Evolutionary conservation across 1,140 invertebrate species (phyloP).

Genomic region (Phthorimaea operculella): DNA sequence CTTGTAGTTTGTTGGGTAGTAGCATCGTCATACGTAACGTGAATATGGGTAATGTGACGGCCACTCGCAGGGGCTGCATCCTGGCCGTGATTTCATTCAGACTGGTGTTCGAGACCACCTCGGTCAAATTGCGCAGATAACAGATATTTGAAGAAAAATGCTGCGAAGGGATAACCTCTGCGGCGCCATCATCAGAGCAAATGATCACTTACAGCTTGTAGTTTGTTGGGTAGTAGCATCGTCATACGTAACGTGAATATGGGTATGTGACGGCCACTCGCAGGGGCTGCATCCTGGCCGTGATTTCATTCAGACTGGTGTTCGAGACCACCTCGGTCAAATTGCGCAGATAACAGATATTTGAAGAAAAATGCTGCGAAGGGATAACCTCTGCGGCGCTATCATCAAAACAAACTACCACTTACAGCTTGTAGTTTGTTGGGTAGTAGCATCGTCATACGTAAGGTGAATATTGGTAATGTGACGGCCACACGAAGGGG

Average conservation of each 20-base stretch:
- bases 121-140: no score
- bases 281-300: conserved; percentile 23
- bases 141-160: no score
- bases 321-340: no score
- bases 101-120: conserved; percentile 19
- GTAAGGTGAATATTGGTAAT: conserved; percentile 48
- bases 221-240: conserved; percentile 45
- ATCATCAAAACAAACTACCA: no score
- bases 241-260: conserved; percentile 57
- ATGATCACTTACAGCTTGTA: conserved; percentile 41
- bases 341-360: no score
- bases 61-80: conserved; percentile 34
- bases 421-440: no score
- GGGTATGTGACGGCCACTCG: conserved; percentile 42
- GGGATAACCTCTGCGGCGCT: no score
- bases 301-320: conserved; percentile 22
- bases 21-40: conserved; percentile 55
- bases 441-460: conserved; percentile 52
- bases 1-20: no score
- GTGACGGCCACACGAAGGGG: conserved; percentile 33
- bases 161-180: no score
- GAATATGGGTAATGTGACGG: conserved; percentile 42
- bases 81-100: conserved; percentile 17
- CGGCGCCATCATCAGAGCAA: no score
- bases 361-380: no score